phyloP scores from a whole-genome alignment of 2,888 invertebrate genomes.

The Tenthredo livida region DNA sequence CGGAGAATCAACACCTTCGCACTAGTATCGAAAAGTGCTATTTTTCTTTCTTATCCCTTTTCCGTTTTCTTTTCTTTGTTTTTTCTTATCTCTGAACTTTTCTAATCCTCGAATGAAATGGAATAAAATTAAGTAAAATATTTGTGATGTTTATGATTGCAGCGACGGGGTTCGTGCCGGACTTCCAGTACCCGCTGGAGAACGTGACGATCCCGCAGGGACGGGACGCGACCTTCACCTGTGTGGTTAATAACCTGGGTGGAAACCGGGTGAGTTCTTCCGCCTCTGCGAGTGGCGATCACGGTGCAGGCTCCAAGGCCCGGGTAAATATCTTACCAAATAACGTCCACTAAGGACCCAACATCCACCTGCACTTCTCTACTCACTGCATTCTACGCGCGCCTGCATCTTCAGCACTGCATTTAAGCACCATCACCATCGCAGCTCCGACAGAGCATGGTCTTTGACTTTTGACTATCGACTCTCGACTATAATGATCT shows the following conservation, averaged over 20 bases:
- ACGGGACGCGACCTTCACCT: conserved; percentile 91
- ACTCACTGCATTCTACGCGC: conserved; percentile 55
- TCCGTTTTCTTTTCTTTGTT: too few relatives aligned
- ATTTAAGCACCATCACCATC: conserved; percentile 60
- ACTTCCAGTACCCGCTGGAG: conserved; percentile 89
- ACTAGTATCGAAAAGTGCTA: too few relatives aligned
- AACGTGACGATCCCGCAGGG: conserved; percentile 92
- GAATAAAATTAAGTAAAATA: background rate
- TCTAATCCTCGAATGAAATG: background rate
- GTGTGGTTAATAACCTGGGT: conserved; percentile 91
- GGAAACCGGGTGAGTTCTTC: conserved; percentile 90
- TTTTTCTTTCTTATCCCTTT: too few relatives aligned
- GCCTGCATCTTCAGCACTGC: conserved; percentile 72
- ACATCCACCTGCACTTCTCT: conserved; percentile 51
- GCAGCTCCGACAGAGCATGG: conserved; percentile 53
- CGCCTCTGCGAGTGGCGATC: conserved; percentile 76
- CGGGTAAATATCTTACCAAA: conserved; percentile 76
- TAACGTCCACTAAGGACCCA: conserved; percentile 57
- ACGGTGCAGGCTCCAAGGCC: conserved; percentile 74
- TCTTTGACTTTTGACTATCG: conserved; percentile 33
- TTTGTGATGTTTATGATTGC: conserved; percentile 62
- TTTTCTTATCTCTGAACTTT: too few relatives aligned
- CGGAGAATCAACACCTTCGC: too few relatives aligned
- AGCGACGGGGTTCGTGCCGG: conserved; percentile 89
- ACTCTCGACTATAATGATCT: conserved; percentile 4